Base-by-base conservation (phyloP, 2,113 vertebrate genomes). In the Dasyurus viverrinus region DNA sequence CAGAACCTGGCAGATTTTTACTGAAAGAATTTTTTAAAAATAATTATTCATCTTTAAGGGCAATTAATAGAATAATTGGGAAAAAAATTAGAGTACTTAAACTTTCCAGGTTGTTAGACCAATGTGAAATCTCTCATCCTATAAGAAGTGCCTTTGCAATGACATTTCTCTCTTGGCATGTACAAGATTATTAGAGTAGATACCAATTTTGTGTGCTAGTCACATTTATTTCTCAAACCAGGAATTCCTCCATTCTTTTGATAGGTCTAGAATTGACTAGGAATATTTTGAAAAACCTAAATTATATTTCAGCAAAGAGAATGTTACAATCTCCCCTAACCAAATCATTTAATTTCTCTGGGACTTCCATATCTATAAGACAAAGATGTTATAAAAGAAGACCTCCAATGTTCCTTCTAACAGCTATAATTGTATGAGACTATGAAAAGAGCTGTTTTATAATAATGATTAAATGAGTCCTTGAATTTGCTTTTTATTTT, bases 21-120 rank as follows among this genome's bases (percentile, higher is more conserved):
- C 76, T 95, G 54, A 95, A 48, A 76, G 68, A 76, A 42, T 76
- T 76, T 76, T 76, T 42, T 42, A 30, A 27, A 76, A 76, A 76
- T 76, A 22, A 76, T 76, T 42, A 7, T 42, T 76, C 36, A 76
- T 76, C 68, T 76, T 76, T 76, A 76, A 76, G 5, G 36, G 19
- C 16, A 76, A 19, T 76, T 76, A 76, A 76, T 42, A 16, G 36
- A 42, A 76, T 76, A 76, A 76, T 76, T 76, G 36, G 4, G 68
- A 76, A 76, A 42, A 76, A 76, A 76, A 22, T 76, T 76, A 42
- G 36, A 2, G 36, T 16, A 7, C 16, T 76, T 22, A 76, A 76
- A 76, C 68, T 76, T 42, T 76, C 36, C 19, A 76, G 16, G 68
- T 76, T 76, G 68, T 76, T 76, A 76, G 14, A 76, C 16, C 2